phyloP scores from a whole-genome alignment of 2,888 invertebrate genomes.

The Calameuta filiformis region DNA sequence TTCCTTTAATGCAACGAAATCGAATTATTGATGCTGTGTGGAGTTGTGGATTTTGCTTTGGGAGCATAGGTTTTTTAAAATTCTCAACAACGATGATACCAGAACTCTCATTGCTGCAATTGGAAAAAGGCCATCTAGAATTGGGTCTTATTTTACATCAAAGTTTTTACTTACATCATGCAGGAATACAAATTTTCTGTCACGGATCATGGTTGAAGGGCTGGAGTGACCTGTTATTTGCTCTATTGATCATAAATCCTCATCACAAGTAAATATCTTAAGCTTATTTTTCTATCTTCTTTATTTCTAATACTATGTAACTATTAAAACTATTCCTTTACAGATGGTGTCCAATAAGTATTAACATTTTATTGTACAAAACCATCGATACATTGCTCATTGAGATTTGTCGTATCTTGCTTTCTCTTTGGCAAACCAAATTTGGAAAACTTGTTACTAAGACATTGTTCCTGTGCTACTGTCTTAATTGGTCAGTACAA shows the following conservation, averaged over 20 bases:
- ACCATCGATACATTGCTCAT: conserved; percentile 37
- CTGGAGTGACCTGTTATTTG: conserved; percentile 45
- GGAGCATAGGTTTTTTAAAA: conserved; percentile 42
- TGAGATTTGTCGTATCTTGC: conserved; percentile 37
- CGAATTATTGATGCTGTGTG: conserved; percentile 45
- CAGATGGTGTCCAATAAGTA: conserved; percentile 34
- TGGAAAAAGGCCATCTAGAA: conserved; percentile 31
- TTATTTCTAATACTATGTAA: too few relatives aligned
- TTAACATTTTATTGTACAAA: conserved; percentile 36
- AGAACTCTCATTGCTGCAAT: conserved; percentile 24
- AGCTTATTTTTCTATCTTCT: too few relatives aligned
- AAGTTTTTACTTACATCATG: conserved; percentile 48
- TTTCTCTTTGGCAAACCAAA: conserved; percentile 35
- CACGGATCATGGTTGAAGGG: conserved; percentile 44
- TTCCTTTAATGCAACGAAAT: conserved; percentile 38
- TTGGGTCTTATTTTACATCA: conserved; percentile 41
- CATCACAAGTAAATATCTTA: conserved; percentile 39
- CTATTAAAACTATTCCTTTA: conserved; percentile 9
- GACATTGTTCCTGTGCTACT: conserved; percentile 42
- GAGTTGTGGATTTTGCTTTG: conserved; percentile 44
- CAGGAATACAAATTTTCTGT: conserved; percentile 37
- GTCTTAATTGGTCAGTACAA: conserved; percentile 45
- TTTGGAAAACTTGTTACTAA: conserved; percentile 36
- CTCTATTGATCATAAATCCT: conserved; percentile 38
- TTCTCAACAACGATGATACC: conserved; percentile 25